phyloP scores from a whole-genome alignment of 2,888 invertebrate species.

The Taenaris catops region DNA sequence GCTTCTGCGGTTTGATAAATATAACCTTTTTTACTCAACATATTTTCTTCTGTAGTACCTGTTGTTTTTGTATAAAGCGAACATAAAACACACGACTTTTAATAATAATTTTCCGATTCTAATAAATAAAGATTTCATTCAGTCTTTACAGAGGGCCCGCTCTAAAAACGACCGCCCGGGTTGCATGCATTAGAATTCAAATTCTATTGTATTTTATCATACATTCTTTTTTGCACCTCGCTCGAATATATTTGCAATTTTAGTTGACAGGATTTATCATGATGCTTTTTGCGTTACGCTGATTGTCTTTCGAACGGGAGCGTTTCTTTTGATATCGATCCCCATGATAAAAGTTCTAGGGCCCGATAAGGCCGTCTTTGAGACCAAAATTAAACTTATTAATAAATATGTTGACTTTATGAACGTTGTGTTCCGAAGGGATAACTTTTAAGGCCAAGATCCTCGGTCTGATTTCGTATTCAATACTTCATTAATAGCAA shows the following conservation, averaged over 20 bases:
- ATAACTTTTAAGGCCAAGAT: too few relatives aligned
- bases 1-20: too few relatives aligned
- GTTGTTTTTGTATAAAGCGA: conserved; percentile 47
- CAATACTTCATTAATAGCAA: too few relatives aligned
- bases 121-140: conserved; percentile 80
- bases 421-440: too few relatives aligned
- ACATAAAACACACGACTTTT: conserved; percentile 58
- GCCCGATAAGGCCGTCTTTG: conserved; percentile 6
- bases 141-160: conserved; percentile 49
- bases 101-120: conserved; percentile 72
- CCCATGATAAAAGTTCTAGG: conserved; percentile 25
- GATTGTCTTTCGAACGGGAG: conserved; percentile 28
- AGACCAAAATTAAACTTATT: conserved; percentile 11
- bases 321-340: conserved; percentile 24
- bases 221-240: conserved; percentile 75
- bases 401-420: conserved; percentile 5
- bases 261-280: conserved; percentile 39
- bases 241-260: conserved; percentile 63
- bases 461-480: too few relatives aligned
- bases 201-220: conserved; percentile 71
- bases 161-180: conserved; percentile 75
- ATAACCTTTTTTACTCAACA: too few relatives aligned
- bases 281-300: conserved; percentile 32
- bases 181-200: conserved; percentile 63
- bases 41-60: too few relatives aligned